Conservation (phyloP, 2,888 invertebrate species). For the Oxyscelio sp. region DNA sequence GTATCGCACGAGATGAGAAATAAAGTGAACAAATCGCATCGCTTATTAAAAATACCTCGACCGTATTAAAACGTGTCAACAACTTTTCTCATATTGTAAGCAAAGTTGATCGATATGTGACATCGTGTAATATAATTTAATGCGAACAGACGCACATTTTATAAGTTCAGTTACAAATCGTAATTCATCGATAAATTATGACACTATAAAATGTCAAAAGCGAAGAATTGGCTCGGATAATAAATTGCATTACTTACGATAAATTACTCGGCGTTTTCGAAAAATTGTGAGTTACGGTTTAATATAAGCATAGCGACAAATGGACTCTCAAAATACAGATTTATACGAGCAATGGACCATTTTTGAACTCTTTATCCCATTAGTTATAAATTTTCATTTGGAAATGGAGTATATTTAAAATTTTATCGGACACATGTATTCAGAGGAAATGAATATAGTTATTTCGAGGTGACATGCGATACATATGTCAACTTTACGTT, state of each 20-base stretch:
- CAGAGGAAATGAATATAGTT: no score
- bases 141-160: not conserved
- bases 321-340: not conserved
- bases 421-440: no score
- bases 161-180: conserved; percentile 17
- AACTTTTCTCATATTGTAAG: no score
- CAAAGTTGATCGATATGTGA: not conserved
- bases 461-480: no score
- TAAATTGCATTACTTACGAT: conserved; percentile 10
- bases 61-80: not conserved
- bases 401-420: not conserved
- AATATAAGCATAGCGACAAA: not conserved
- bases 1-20: no score
- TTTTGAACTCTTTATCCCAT: not conserved
- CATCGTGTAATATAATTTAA: not conserved
- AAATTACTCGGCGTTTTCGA: not conserved
- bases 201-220: conserved; percentile 16
- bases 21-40: no score
- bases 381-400: conserved; percentile 15
- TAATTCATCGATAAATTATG: conserved; percentile 22
- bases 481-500: no score
- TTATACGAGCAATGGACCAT: not conserved
- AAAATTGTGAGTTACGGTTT: not conserved
- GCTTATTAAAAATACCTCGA: no score
- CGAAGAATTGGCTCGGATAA: conserved; percentile 5